Evolutionary conservation across 2,113 vertebrate genomes (phyloP).

Genomic region (Zosterops japonicus): DNA sequence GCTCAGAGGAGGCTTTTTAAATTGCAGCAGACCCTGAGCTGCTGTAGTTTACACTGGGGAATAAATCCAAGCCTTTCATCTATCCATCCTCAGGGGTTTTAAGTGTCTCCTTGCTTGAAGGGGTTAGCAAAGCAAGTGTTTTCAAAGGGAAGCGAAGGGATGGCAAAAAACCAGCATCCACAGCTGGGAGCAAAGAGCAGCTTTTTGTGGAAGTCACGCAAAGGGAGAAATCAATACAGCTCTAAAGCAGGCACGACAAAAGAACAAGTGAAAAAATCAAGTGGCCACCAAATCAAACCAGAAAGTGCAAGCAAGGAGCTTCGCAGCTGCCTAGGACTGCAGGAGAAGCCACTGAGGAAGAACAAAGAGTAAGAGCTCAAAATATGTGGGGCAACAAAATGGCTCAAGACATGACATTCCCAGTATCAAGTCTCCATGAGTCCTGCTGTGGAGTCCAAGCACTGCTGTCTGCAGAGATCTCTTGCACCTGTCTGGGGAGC

Average conservation of each 20-base stretch:
- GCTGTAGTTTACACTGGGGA: neutral
- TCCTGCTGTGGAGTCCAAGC: neutral
- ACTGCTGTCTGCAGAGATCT: neutral
- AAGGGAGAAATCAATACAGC: slow-evolving; percentile 50
- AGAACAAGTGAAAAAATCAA: slow-evolving; percentile 14
- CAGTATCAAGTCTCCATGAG: rapidly evolving
- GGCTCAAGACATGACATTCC: neutral
- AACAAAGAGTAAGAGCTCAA: neutral
- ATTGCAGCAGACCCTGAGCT: neutral
- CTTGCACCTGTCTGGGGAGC: neutral
- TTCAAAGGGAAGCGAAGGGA: slow-evolving; percentile 4
- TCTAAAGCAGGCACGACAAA: neutral
- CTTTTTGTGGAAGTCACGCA: slow-evolving; percentile 49
- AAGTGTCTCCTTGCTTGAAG: slow-evolving; percentile 17
- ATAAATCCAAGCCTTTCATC: slow-evolving; percentile 13
- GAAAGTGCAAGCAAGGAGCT: neutral
- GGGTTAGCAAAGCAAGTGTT: neutral
- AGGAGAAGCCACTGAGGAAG: neutral
- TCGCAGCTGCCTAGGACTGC: neutral
- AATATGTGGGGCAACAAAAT: neutral
- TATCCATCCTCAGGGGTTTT: neutral
- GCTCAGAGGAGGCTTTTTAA: neutral
- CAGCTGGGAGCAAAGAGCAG: slow-evolving; percentile 30
- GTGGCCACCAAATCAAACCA: neutral
- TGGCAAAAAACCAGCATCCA: neutral